phyloP scores from a whole-genome alignment of 1,140 invertebrate species.

The Solen grandis region DNA sequence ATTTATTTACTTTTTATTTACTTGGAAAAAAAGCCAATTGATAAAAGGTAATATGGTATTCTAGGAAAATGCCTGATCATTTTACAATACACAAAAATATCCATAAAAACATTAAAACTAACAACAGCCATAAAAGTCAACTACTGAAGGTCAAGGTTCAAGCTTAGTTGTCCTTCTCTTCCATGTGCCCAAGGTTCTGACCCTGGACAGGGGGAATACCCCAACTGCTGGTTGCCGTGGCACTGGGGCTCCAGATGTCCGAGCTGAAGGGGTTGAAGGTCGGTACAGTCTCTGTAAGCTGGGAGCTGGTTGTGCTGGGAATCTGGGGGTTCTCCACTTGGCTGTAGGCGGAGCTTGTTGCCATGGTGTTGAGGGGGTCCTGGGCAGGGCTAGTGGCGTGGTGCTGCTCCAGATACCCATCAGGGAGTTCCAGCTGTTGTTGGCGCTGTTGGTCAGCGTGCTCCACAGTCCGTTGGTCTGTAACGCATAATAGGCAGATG shows the following conservation, averaged over 20 bases:
- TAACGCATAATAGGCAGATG: slow-evolving; percentile 31
- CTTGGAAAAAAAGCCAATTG: too few species aligned
- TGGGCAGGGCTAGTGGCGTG: slow-evolving; percentile 19
- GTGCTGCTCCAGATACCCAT: slow-evolving; percentile 70
- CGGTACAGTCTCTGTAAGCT: slow-evolving; percentile 16
- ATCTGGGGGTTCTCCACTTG: slow-evolving; percentile 5
- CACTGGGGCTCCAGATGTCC: slow-evolving; percentile 72
- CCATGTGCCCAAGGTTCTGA: neutral
- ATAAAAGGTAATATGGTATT: too few species aligned
- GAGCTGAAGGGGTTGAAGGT: slow-evolving; percentile 73
- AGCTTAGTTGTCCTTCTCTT: neutral
- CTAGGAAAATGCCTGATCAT: too few species aligned
- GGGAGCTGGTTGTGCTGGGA: slow-evolving; percentile 7
- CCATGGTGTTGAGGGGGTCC: slow-evolving; percentile 9
- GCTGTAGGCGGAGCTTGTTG: neutral
- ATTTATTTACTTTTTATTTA: too few species aligned
- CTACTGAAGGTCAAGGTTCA: too few species aligned
- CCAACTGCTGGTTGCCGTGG: slow-evolving; percentile 55
- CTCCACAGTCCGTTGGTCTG: slow-evolving; percentile 72
- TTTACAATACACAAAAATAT: too few species aligned
- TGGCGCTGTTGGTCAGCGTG: slow-evolving; percentile 73
- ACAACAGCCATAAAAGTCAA: too few species aligned
- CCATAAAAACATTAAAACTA: too few species aligned
- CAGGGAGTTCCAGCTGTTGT: slow-evolving; percentile 74
- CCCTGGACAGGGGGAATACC: slow-evolving; percentile 50